These are phyloP conservation scores for Alcis repandata DNA, from an alignment of 2,888 invertebrate genomes.

Conservation along the genomic window DNA sequence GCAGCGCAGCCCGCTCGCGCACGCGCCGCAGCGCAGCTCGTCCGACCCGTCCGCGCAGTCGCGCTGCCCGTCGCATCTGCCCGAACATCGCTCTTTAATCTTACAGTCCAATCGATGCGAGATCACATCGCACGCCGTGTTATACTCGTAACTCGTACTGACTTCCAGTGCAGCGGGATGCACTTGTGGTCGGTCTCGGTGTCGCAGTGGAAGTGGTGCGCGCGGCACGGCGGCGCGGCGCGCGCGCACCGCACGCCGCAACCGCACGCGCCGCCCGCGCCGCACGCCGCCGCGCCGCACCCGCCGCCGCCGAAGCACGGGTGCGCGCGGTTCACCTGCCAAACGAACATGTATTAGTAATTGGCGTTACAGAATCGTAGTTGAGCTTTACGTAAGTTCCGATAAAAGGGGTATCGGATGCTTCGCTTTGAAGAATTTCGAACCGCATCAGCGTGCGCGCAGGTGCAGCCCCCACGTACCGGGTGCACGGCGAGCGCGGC, in stretches of 20 bases:
- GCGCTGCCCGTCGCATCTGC: conserved; percentile 91
- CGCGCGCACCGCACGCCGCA: conserved; percentile 88
- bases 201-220: conserved; percentile 89
- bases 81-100: no score
- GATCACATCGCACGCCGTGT: no score
- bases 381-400: background rate
- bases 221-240: conserved; percentile 85
- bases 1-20: conserved; percentile 89
- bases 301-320: conserved; percentile 68
- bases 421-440: no score
- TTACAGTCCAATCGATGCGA: no score
- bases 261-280: conserved; percentile 89
- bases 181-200: conserved; percentile 52
- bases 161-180: conserved; percentile 75
- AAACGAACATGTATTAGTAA: background rate
- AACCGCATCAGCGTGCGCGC: background rate
- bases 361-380: background rate
- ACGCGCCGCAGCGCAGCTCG: conserved; percentile 88
- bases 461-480: no score
- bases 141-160: no score
- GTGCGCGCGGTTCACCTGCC: conserved; percentile 84
- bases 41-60: conserved; percentile 95
- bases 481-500: conserved; percentile 90
- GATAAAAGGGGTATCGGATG: no score
- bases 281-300: conserved; percentile 86